These are phyloP conservation scores for Lampris megalopsis DNA, from an alignment of 2,113 vertebrate species.

Conservation along the genomic window DNA sequence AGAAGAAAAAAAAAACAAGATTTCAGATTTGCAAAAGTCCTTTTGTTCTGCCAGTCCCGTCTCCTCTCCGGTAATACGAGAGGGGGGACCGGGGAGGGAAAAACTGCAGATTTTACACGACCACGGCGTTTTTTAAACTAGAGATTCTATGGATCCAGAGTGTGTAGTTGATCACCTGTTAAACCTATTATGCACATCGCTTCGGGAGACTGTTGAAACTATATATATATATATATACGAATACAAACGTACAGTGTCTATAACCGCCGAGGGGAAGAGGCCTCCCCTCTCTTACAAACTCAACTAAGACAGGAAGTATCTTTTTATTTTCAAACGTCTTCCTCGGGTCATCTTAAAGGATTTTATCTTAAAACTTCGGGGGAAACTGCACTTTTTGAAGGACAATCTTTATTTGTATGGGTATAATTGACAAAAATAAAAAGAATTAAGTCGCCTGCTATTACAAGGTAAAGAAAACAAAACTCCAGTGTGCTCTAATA, in stretches of 20 bases:
- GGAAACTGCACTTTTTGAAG: constrained; percentile 89
- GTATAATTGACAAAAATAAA: constrained; percentile 75
- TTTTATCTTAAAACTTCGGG: constrained; percentile 80
- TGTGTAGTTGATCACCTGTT: constrained; percentile 79
- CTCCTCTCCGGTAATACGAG: constrained; percentile 55
- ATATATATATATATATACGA: constrained; percentile 66
- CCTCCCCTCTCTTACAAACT: constrained; percentile 67
- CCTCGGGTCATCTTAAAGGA: constrained; percentile 80
- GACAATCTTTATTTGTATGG: constrained; percentile 88
- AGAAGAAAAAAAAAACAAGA: constrained; percentile 1
- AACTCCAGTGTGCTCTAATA: constrained; percentile 83
- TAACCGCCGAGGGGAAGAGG: constrained; percentile 61
- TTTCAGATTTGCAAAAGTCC: constrained; percentile 76
- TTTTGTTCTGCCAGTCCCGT: constrained; percentile 63
- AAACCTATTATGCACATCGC: constrained; percentile 84
- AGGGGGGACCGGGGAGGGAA: constrained; percentile 53
- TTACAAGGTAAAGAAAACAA: constrained; percentile 82
- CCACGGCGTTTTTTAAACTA: constrained; percentile 73
- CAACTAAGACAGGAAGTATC: constrained; percentile 73
- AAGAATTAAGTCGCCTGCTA: constrained; percentile 80
- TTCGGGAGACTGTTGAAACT: constrained; percentile 84
- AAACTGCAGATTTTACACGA: constrained; percentile 78
- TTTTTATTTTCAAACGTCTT: constrained; percentile 83
- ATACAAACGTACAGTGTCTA: constrained; percentile 78
- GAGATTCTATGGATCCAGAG: constrained; percentile 77